Evolutionary conservation across 35 echinoderm and acorn worm genomes (phyloP).

Genomic region (Apostichopus californicus): DNA sequence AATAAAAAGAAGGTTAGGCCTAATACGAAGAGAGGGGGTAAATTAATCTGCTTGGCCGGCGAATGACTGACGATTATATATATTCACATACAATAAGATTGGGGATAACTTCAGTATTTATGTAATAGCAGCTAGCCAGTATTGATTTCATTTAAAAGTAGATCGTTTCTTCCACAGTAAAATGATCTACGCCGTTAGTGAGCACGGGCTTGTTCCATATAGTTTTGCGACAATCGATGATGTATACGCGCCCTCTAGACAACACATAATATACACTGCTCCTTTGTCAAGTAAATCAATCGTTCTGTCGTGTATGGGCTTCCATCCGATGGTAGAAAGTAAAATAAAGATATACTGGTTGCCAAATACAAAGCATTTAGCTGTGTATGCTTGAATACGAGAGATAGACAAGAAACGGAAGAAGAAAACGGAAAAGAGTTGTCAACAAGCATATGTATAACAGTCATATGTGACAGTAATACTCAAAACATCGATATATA

Average conservation of each 20-base stretch:
- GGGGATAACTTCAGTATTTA: not conserved
- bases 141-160: not conserved
- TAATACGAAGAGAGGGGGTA: too few relatives aligned
- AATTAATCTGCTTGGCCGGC: too few relatives aligned
- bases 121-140: not conserved
- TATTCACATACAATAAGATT: too few relatives aligned
- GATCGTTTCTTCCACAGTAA: not conserved
- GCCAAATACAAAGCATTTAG: too few relatives aligned
- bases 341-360: too few relatives aligned
- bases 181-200: not conserved
- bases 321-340: not conserved
- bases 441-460: not conserved
- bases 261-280: not conserved
- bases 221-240: not conserved
- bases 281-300: not conserved
- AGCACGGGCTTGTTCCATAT: not conserved
- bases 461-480: not conserved
- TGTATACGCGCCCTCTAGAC: not conserved
- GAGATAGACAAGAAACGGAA: not conserved
- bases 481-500: not conserved
- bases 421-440: not conserved
- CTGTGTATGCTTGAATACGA: not conserved
- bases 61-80: too few relatives aligned
- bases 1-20: too few relatives aligned
- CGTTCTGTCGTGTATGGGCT: not conserved